phyloP scores from a whole-genome alignment of 2,113 vertebrate species.

The Aldabrachelys gigantea region DNA sequence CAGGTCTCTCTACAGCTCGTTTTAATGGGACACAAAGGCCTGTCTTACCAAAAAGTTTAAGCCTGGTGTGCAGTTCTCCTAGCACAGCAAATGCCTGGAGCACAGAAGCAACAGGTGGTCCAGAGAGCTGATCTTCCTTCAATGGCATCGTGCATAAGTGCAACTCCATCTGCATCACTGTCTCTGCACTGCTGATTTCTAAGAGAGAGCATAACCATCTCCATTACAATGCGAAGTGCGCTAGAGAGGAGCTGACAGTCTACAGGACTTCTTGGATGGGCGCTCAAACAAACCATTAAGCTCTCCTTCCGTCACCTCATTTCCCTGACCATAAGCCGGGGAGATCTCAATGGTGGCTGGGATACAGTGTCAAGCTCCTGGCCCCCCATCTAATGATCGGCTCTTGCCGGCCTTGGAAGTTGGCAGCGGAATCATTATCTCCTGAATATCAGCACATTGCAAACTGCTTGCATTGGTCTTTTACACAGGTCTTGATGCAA shows the following conservation, averaged over 20 bases:
- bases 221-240: rapidly evolving
- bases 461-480: background rate
- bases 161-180: conserved; percentile 83
- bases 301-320: background rate
- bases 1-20: background rate
- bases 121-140: conserved; percentile 61
- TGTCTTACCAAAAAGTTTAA: conserved; percentile 91
- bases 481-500: background rate
- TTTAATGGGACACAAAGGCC: background rate
- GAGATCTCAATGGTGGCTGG: background rate
- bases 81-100: conserved; percentile 90
- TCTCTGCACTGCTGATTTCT: conserved; percentile 82
- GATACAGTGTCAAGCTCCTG: background rate
- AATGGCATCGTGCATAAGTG: conserved; percentile 71
- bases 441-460: background rate
- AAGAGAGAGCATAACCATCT: background rate
- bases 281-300: rapidly evolving
- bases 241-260: background rate
- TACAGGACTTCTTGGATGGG: background rate
- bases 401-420: background rate
- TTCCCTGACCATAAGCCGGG: background rate
- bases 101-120: conserved; percentile 78
- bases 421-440: background rate
- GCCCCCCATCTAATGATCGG: background rate
- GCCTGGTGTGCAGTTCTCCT: conserved; percentile 88